Conservation (phyloP, 2,797 vertebrate genomes). For the Lindbergichthys nudifrons region DNA sequence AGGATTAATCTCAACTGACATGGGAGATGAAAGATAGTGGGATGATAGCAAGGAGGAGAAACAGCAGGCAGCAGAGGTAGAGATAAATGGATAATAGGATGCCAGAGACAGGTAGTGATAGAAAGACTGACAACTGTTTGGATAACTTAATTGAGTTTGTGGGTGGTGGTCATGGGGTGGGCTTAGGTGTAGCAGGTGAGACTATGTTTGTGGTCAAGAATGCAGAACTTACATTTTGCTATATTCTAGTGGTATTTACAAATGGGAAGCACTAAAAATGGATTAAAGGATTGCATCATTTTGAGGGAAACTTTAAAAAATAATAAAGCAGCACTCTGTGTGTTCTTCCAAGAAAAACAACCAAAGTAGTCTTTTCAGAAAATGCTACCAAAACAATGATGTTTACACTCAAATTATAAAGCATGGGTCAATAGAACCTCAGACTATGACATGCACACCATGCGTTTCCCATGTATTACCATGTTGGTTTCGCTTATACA, state of each 20-base stretch:
- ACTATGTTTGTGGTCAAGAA: conserved; percentile 7
- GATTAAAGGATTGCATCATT: neutral
- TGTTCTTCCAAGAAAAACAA: neutral
- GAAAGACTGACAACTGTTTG: conserved; percentile 57
- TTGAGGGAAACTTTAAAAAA: neutral
- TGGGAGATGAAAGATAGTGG: conserved; percentile 66
- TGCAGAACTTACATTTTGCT: neutral
- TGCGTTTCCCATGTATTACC: neutral
- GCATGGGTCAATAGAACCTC: neutral
- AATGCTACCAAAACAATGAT: neutral
- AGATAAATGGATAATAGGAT: conserved; percentile 74
- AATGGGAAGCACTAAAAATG: neutral
- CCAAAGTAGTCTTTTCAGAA: neutral
- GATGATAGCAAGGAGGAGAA: conserved; percentile 63
- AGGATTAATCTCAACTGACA: conserved; percentile 67
- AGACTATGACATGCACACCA: neutral
- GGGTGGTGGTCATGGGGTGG: conserved; percentile 5
- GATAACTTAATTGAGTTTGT: conserved; percentile 59
- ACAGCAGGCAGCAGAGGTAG: conserved; percentile 68
- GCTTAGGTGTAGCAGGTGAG: conserved; percentile 49
- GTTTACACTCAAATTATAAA: neutral
- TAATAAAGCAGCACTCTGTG: neutral
- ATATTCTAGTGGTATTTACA: neutral
- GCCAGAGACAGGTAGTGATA: conserved; percentile 68
- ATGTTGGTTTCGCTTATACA: conserved; percentile 2